These are phyloP conservation scores for Acestrorhynchus altus DNA, from an alignment of 2,797 vertebrate species.

Conservation along the genomic window DNA sequence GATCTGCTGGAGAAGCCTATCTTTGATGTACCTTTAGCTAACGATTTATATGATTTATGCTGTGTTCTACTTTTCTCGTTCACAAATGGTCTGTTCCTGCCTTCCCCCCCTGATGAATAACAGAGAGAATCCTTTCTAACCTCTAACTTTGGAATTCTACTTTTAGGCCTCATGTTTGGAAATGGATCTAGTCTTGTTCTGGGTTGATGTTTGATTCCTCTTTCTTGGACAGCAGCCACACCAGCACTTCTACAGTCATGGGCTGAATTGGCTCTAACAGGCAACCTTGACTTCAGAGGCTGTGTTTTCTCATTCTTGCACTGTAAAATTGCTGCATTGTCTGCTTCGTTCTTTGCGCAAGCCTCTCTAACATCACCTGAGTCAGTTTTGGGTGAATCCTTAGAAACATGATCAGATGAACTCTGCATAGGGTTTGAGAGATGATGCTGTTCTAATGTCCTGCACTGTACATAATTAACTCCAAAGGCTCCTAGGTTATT, in stretches of 20 bases:
- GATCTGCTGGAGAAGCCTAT: conserved; percentile 60
- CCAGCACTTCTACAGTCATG: conserved; percentile 74
- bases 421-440: conserved; percentile 75
- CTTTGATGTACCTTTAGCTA: conserved; percentile 81
- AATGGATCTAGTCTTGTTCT: conserved; percentile 77
- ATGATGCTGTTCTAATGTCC: conserved; percentile 79
- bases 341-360: conserved; percentile 76
- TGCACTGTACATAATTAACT: conserved; percentile 74
- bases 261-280: conserved; percentile 83
- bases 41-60: conserved; percentile 79
- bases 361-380: conserved; percentile 75
- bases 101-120: conserved; percentile 68
- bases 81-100: conserved; percentile 72
- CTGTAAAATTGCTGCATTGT: conserved; percentile 71
- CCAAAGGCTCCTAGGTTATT: conserved; percentile 80
- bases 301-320: conserved; percentile 77
- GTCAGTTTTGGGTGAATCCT: conserved; percentile 78
- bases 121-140: conserved; percentile 74
- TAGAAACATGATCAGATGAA: conserved; percentile 75
- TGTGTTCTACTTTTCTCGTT: conserved; percentile 74
- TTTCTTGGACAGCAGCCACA: conserved; percentile 70
- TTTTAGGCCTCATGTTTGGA: conserved; percentile 80
- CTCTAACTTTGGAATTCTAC: conserved; percentile 90
- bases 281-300: conserved; percentile 91
- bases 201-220: conserved; percentile 73